A percentile compares a stretch with the other conserved stretches of the same genome.
These are phyloP conservation scores for Drosophila algonquin DNA, from an alignment of 2,888 invertebrate genomes.

Conservation along the genomic window DNA sequence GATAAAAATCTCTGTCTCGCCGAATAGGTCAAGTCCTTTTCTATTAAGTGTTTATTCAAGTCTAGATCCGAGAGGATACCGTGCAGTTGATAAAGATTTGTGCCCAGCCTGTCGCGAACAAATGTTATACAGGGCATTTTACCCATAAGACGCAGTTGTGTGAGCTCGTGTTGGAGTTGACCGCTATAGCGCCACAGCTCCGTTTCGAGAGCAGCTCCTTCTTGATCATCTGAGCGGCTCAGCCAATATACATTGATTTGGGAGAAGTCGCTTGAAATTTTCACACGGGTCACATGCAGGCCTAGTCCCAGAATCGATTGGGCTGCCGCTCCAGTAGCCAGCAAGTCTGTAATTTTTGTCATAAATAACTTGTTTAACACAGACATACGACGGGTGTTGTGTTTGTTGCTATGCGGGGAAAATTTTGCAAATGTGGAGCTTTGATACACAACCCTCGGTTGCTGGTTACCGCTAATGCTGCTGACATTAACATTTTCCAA, in stretches of 20 bases:
- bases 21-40: constrained; percentile 8
- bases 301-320: constrained; percentile 87
- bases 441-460: constrained; percentile 50
- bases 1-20: constrained; percentile 1
- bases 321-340: constrained; percentile 89
- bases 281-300: constrained; percentile 89
- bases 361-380: constrained; percentile 93
- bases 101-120: constrained; percentile 88
- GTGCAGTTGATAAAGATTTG: constrained; percentile 86
- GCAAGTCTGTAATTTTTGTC: constrained; percentile 90
- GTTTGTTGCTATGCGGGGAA: constrained; percentile 81
- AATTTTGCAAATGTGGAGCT: constrained; percentile 61
- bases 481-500: not conserved
- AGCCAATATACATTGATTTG: constrained; percentile 90
- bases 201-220: constrained; percentile 85
- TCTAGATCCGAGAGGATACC: constrained; percentile 83
- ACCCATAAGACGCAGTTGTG: constrained; percentile 90
- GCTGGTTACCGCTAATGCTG: constrained; percentile 20
- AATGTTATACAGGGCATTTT: constrained; percentile 90
- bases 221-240: constrained; percentile 84
- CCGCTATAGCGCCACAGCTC: constrained; percentile 86
- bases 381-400: constrained; percentile 86
- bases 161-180: constrained; percentile 88
- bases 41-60: constrained; percentile 1
- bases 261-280: constrained; percentile 88